Percentiles rank a stretch among this genome's conserved stretches.
phyloP scores from a whole-genome alignment of 2,113 vertebrate species.

The Gobius niger region DNA sequence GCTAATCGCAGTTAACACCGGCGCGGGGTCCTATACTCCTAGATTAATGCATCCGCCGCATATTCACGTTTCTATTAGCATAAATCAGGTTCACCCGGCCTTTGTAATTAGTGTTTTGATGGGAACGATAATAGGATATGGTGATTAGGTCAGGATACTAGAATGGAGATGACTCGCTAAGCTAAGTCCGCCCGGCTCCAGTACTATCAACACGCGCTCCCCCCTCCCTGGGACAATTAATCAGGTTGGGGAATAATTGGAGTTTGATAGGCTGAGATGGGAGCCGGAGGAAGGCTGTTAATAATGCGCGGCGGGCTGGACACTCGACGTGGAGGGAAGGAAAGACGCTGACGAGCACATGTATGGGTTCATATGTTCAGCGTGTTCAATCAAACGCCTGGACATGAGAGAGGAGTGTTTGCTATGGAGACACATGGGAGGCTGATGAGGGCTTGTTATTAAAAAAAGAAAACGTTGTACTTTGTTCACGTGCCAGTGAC shows the following conservation, averaged over 20 bases:
- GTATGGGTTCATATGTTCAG: not conserved
- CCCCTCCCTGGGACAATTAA: constrained; percentile 65
- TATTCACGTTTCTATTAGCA: constrained; percentile 78
- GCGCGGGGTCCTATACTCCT: constrained; percentile 73
- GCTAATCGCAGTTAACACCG: constrained; percentile 78
- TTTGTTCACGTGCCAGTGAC: too few species aligned
- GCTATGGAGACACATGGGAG: too few species aligned
- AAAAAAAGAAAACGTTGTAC: too few species aligned
- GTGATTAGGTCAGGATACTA: constrained; percentile 76
- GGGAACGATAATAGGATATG: constrained; percentile 79
- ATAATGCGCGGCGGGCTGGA: constrained; percentile 37
- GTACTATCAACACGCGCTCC: constrained; percentile 66
- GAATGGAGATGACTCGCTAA: constrained; percentile 73
- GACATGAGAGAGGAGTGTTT: too few species aligned
- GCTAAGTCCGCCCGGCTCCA: constrained; percentile 57
- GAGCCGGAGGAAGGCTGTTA: constrained; percentile 60
- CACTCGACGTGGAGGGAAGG: constrained; percentile 11
- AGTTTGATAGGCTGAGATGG: constrained; percentile 48
- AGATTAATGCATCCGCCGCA: constrained; percentile 75
- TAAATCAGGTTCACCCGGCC: constrained; percentile 77
- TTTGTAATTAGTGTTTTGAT: constrained; percentile 79
- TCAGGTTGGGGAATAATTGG: constrained; percentile 62
- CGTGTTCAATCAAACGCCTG: too few species aligned
- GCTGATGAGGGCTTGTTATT: too few species aligned
- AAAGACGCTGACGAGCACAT: constrained; percentile 12